These are phyloP conservation scores for Argya squamiceps DNA, from an alignment of 2,797 vertebrate species.

Conservation along the genomic window DNA sequence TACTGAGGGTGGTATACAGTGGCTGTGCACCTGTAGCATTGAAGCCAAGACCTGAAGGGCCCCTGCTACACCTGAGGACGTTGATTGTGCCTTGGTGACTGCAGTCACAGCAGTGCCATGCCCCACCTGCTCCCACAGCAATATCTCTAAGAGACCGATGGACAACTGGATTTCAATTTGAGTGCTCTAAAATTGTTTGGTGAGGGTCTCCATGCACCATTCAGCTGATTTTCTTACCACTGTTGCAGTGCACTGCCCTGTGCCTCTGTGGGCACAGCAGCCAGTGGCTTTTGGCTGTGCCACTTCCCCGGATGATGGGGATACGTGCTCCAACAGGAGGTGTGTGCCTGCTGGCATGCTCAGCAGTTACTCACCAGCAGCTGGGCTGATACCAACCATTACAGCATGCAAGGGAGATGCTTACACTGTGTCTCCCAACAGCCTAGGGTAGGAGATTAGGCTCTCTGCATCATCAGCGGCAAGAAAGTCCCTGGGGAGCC, in stretches of 20 bases:
- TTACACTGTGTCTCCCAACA: constrained; percentile 13
- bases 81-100: background rate
- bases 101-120: background rate
- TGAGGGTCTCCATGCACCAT: background rate
- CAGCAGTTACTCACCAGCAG: constrained; percentile 27
- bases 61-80: rapidly evolving
- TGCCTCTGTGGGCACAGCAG: background rate
- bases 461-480: background rate
- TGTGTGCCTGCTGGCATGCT: background rate
- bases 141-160: no score
- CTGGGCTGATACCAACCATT: constrained; percentile 57
- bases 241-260: background rate
- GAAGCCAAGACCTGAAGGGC: background rate
- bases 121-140: background rate
- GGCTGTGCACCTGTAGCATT: background rate
- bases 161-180: background rate
- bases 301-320: background rate
- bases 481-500: constrained; percentile 44
- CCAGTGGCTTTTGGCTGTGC: background rate
- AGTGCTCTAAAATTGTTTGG: background rate
- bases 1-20: rapidly evolving
- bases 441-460: constrained; percentile 23
- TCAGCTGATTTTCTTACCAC: background rate
- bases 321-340: constrained; percentile 1
- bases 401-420: constrained; percentile 39